Conservation (phyloP, 2,113 vertebrate genomes). For the Synodontis membranacea region DNA sequence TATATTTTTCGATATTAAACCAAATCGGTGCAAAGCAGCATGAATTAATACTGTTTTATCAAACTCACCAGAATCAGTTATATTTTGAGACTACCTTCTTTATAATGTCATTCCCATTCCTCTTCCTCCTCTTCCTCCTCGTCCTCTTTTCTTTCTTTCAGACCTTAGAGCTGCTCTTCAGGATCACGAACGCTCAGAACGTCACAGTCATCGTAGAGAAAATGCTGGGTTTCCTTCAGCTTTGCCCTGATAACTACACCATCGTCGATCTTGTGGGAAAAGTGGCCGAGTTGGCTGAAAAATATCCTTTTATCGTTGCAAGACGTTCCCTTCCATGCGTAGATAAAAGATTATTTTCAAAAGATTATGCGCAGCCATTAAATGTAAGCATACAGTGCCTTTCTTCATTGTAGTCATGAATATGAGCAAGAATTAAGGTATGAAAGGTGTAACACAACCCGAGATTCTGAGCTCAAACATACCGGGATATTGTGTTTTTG, state of each 20-base stretch:
- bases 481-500: background rate
- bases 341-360: background rate
- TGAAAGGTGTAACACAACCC: background rate
- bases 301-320: conserved; percentile 86
- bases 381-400: background rate
- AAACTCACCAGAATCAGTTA: background rate
- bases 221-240: conserved; percentile 89
- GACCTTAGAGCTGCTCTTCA: conserved; percentile 94
- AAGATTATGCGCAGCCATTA: background rate
- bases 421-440: background rate
- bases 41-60: background rate
- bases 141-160: conserved; percentile 61
- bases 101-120: background rate
- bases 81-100: background rate
- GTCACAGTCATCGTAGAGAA: conserved; percentile 91
- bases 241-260: conserved; percentile 86
- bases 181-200: conserved; percentile 95
- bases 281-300: conserved; percentile 92
- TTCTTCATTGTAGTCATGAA: background rate
- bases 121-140: background rate
- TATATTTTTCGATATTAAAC: background rate
- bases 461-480: background rate
- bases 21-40: background rate
- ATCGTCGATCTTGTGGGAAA: conserved; percentile 86
- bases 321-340: background rate